These are phyloP conservation scores for Haemorhous mexicanus DNA, from an alignment of 2,113 vertebrate species.

Conservation along the genomic window DNA sequence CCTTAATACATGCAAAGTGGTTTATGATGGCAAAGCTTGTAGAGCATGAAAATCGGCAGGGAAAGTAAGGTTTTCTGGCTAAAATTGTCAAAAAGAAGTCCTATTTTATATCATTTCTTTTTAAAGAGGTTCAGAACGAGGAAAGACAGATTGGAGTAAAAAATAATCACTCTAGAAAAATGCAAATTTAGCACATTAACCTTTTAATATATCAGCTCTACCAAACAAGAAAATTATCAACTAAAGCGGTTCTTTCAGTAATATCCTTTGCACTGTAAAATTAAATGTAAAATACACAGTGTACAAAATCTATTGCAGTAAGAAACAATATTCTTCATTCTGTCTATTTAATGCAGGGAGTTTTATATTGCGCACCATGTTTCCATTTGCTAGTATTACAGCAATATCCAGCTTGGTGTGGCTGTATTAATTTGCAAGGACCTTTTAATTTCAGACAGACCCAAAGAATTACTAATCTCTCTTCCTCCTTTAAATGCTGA, in stretches of 20 bases:
- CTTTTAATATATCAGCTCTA: constrained; percentile 21
- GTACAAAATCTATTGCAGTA: neutral
- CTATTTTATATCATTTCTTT: neutral
- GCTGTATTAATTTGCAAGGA: neutral
- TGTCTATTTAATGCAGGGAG: neutral
- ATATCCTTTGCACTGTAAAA: neutral
- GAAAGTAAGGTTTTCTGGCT: constrained; percentile 39
- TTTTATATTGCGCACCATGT: neutral
- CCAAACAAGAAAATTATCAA: constrained; percentile 18
- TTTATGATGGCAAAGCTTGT: constrained; percentile 62
- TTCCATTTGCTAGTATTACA: neutral
- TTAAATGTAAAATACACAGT: neutral
- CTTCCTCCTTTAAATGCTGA: neutral
- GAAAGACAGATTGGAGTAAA: neutral
- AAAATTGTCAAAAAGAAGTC: constrained; percentile 37
- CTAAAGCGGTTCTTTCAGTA: constrained; percentile 1
- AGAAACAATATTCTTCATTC: neutral
- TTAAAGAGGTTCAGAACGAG: constrained; percentile 1
- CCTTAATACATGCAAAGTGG: constrained; percentile 65
- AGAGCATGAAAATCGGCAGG: constrained; percentile 41
- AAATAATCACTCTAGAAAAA: constrained; percentile 19
- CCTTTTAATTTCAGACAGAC: neutral
- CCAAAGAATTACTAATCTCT: neutral
- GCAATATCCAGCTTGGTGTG: neutral
- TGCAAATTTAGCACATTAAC: neutral